Conservation (phyloP, 2,113 vertebrate genomes). For the Thamnophis sirtalis region DNA sequence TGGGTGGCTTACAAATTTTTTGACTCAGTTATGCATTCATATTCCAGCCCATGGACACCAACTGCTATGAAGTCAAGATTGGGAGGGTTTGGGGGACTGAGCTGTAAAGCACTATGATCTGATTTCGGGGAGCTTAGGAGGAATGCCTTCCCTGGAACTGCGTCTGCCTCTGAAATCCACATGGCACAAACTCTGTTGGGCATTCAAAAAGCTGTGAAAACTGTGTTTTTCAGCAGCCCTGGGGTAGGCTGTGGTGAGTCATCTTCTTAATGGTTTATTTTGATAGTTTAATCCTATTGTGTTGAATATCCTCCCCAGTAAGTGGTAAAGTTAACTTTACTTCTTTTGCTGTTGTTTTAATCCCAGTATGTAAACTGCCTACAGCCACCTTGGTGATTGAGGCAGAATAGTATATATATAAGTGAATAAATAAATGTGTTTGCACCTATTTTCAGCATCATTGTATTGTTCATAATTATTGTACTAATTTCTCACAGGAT, state of each 20-base stretch:
- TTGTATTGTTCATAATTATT: not conserved
- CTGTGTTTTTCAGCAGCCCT: not conserved
- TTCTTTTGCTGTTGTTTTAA: not conserved
- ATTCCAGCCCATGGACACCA: not conserved
- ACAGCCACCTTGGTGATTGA: not conserved
- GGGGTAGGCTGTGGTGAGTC: not conserved
- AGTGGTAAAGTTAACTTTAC: not conserved
- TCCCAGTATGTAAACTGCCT: not conserved
- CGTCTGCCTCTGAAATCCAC: not conserved
- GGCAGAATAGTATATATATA: not conserved
- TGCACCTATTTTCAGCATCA: not conserved
- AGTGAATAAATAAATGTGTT: not conserved
- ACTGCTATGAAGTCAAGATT: not conserved
- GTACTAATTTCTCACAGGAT: not conserved
- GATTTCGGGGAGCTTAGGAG: not conserved
- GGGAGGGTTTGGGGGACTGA: not conserved
- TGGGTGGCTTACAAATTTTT: not conserved
- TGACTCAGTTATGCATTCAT: not conserved
- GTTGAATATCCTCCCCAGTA: not conserved
- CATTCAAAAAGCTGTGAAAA: not conserved
- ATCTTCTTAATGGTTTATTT: not conserved
- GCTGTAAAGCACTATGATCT: not conserved
- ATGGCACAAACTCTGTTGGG: not conserved
- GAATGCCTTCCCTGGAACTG: not conserved
- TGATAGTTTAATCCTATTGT: not conserved